Base-by-base conservation (phyloP, 92 coral and sea anemone genomes). In the Epizoanthus stellaris region DNA sequence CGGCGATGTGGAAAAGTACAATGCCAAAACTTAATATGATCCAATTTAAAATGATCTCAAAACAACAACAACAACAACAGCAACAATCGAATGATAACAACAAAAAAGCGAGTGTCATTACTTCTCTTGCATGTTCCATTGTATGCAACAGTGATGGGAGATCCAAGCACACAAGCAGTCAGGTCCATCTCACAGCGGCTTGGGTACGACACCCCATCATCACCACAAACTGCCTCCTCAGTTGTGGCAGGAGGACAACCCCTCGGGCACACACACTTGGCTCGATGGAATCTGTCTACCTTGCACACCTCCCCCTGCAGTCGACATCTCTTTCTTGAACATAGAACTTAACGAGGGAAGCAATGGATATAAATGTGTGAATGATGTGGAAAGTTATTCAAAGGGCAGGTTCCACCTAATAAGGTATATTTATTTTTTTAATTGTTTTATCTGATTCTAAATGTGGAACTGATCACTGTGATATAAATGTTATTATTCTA, bases 111-210 rank as follows among this genome's bases (percentile, higher is more conserved):
- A 38, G 17, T 25, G 15, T 64, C 63, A 74, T 84, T 52, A 86
- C 94, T 89, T 52, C 53, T 62, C 72, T 71, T 69, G 56, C 98
- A 96, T 6, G 20, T 67, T 30, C 98, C 98, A 7, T 20, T 67
- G 60, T 93, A 84, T 3, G 68, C 95, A 53, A 94, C 90, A 57
- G 39, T 75, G 61, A 95, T 93, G 23, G 60, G 25, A 40, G 82
- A 70, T 19, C 96, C 93, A 1, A 94, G 88, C 1, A 80, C 95
- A 86, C 98, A 96, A 6, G 98, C 94, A 0, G 96, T 96, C 89
- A 92, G 70, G 82, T 96, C 86, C 92, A 96, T 89, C 54, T 91
- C 91, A 70, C 98, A 96, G 61, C 83, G 83, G 76, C 90, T 94
- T 3, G 23, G 76, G 61, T 96, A 94, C 14, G 96, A 79, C 20